These are phyloP conservation scores for Hydractinia symbiolongicarpus DNA, from an alignment of 30 jellyfish, hydroid and myxozoan species.

Conservation along the genomic window DNA sequence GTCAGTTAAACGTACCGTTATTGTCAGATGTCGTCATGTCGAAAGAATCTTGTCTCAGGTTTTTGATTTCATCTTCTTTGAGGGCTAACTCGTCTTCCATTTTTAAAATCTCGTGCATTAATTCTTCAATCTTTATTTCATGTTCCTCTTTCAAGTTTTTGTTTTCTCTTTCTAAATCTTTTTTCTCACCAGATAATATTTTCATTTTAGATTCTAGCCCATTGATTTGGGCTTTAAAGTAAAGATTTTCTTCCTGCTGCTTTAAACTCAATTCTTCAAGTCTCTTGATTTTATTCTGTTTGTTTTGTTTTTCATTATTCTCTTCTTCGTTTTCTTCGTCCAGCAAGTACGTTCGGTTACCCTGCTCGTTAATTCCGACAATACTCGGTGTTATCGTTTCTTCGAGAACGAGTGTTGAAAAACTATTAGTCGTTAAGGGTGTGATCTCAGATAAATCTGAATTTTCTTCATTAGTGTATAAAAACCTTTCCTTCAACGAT, in stretches of 20 bases:
- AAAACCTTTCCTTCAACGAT: slow-evolving; percentile 11
- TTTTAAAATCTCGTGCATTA: slow-evolving; percentile 34
- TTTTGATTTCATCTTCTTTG: slow-evolving; percentile 42
- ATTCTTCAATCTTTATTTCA: slow-evolving; percentile 35
- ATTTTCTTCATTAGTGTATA: background rate
- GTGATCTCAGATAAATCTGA: slow-evolving; percentile 36
- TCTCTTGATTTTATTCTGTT: background rate
- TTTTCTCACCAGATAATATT: slow-evolving; percentile 21
- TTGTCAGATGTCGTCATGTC: slow-evolving; percentile 32
- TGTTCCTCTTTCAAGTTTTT: slow-evolving; percentile 9
- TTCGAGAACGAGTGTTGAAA: background rate
- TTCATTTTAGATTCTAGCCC: slow-evolving; percentile 34
- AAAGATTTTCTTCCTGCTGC: slow-evolving; percentile 26
- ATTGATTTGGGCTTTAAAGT: slow-evolving; percentile 23
- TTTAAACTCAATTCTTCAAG: slow-evolving; percentile 22
- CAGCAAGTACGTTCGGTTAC: slow-evolving; percentile 19
- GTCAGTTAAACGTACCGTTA: slow-evolving; percentile 2
- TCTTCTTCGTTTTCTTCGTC: slow-evolving; percentile 27
- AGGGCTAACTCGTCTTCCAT: slow-evolving; percentile 31
- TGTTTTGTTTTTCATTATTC: background rate
- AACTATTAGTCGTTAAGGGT: slow-evolving; percentile 23
- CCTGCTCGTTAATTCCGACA: slow-evolving; percentile 7
- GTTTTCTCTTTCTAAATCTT: slow-evolving; percentile 19
- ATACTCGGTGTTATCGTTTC: slow-evolving; percentile 7
- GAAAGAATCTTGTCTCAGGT: slow-evolving; percentile 31